Evolutionary conservation across 2,113 vertebrate species (phyloP), one percentile per base, ranked within the genome.

Genomic region (Sinocyclocheilus anshuiensis): DNA sequence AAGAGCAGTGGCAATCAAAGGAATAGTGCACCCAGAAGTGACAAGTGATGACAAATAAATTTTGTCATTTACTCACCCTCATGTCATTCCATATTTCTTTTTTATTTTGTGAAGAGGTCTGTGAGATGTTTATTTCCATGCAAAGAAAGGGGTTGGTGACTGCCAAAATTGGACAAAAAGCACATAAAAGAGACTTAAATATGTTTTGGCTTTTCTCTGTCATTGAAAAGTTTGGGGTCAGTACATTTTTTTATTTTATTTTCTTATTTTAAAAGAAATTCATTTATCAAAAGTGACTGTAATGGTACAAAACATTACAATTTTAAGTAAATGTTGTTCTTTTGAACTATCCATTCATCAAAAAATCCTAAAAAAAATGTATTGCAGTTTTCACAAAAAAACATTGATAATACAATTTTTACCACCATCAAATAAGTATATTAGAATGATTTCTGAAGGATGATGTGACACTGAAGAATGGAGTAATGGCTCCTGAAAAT

Each of bases 1-100:
- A 72, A 50, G 15, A 55, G 20, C 76, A 50, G 75, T 67, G 63
- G 57, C 48, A 67, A 42, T 63, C n/a, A 77, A 77, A 77, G 24
- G n/a, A 77, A 53, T 29, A 53, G 75, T 77, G 20, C 72, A 75
- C 22, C 36, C 39, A 75, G 45, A 48, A 77, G 26, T 29, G 13
- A 53, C 45, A 77, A 48, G 39, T 45, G 42, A 75, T 48, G 36
- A n/a, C 20, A n/a, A 18, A 77, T 15, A 16, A 48, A 29, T 29
- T 77, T 77, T 15, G 39, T 6, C 36, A 24, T 75, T 75, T 75
- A 75, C 36, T 45, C 71, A n/a, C 33, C 39, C 1, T 74, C 11
- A 2, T 75, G 71, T 45, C 72, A 45, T 77, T 77, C 74, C n/a
- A 24, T 24, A 71, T 71, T 39, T 8, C 18, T 77, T 77, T 76